Conservation (phyloP, 2,888 invertebrate species). For the Nephrocerus scutellatus region DNA sequence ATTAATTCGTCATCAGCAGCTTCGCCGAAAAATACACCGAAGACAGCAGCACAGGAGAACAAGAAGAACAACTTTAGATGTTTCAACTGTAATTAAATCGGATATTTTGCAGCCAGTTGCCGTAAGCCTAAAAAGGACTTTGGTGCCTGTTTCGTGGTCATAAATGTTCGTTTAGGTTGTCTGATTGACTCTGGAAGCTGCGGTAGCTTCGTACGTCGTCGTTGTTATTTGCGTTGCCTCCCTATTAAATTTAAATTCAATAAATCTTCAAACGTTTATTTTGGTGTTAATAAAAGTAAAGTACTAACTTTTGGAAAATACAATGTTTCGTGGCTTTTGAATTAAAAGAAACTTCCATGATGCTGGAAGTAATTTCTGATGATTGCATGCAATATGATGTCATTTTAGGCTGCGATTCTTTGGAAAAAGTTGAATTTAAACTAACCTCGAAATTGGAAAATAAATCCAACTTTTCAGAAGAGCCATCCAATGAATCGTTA, state of each 20-base stretch:
- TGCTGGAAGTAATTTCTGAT: background rate
- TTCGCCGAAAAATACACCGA: background rate
- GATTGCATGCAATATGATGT: background rate
- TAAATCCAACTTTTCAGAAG: background rate
- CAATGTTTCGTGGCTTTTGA: background rate
- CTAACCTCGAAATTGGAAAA: background rate
- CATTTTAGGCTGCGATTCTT: conserved; percentile 1
- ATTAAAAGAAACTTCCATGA: background rate
- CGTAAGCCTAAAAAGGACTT: conserved; percentile 5
- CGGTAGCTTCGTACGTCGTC: too few relatives aligned
- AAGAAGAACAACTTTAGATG: conserved; percentile 1
- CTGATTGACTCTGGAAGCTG: conserved; percentile 2
- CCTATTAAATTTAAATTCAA: background rate
- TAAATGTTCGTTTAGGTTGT: too few relatives aligned
- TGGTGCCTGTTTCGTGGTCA: conserved; percentile 12
- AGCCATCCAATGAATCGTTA: too few relatives aligned
- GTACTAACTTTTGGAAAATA: background rate
- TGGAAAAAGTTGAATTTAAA: background rate
- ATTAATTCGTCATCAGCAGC: background rate
- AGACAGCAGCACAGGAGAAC: background rate
- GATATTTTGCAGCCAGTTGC: conserved; percentile 13
- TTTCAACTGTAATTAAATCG: conserved; percentile 11
- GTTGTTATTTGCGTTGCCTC: too few relatives aligned
- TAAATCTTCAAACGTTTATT: background rate
- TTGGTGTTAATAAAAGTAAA: background rate